Percentiles rank a stretch among this genome's conserved stretches.
These are phyloP conservation scores for Babyrousa celebensis DNA, from an alignment of 2,797 vertebrate genomes.

Conservation along the genomic window DNA sequence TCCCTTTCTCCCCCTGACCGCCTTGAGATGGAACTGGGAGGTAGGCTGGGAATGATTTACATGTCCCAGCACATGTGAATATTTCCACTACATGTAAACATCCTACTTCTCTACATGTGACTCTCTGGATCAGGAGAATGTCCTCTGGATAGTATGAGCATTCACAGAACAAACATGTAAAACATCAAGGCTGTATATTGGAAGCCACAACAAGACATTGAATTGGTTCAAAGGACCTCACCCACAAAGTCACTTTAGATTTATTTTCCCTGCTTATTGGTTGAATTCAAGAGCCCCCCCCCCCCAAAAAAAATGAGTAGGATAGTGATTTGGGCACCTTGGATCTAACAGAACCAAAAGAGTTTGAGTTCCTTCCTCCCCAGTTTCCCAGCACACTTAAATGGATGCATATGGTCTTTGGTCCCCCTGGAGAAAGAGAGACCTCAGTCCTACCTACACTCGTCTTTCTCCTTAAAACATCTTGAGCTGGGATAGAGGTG, in stretches of 20 bases:
- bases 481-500: not conserved
- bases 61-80: not conserved
- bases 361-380: constrained; percentile 25
- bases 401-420: not conserved
- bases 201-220: not conserved
- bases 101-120: not conserved
- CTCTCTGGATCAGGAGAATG: not conserved
- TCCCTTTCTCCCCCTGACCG: not conserved
- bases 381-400: not conserved
- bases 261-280: constrained; percentile 33
- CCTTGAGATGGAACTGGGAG: not conserved
- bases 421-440: not conserved
- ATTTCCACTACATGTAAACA: not conserved
- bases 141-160: not conserved
- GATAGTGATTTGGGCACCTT: constrained; percentile 27
- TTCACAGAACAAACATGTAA: constrained; percentile 22
- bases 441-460: not conserved
- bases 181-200: not conserved
- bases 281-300: not conserved
- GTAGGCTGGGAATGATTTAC: not conserved
- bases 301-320: not conserved
- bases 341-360: not conserved
- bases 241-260: not conserved
- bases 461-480: constrained; percentile 48
- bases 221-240: not conserved